Conservation (phyloP, 2,888 invertebrate species). For the Platerodrilus igneus region DNA sequence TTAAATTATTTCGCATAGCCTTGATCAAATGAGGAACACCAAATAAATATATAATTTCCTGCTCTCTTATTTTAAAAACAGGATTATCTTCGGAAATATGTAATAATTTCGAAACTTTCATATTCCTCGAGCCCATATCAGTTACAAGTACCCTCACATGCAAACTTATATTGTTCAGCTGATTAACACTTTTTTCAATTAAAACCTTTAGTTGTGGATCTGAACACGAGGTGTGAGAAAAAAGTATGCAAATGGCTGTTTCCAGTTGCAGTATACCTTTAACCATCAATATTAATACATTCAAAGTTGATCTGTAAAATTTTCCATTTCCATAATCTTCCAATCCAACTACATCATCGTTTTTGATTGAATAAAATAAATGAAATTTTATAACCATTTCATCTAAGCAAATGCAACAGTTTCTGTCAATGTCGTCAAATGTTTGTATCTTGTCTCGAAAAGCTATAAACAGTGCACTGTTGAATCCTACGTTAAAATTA, state of each 20-base stretch:
- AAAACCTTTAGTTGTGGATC: no score
- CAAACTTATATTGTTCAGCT: no score
- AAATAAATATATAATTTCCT: not conserved
- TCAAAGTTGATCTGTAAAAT: not conserved
- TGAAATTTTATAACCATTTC: constrained; percentile 1
- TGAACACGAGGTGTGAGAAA: no score
- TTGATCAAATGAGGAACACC: not conserved
- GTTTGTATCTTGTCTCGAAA: not conserved
- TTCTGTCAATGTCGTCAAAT: not conserved
- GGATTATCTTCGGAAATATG: no score
- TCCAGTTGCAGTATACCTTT: not conserved
- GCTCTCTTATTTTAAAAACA: no score
- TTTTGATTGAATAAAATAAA: not conserved
- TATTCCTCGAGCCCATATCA: no score
- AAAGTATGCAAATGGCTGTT: not conserved
- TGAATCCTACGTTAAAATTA: no score
- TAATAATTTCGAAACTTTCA: no score
- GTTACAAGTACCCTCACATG: no score
- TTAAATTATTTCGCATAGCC: not conserved
- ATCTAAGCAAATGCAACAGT: not conserved
- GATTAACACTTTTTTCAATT: no score
- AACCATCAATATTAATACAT: not conserved
- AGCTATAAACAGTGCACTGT: no score
- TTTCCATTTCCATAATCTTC: not conserved
- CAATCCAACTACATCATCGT: not conserved